These are phyloP conservation scores for Schizopygopsis malacanthus DNA, from an alignment of 2,797 vertebrate species.

Conservation along the genomic window DNA sequence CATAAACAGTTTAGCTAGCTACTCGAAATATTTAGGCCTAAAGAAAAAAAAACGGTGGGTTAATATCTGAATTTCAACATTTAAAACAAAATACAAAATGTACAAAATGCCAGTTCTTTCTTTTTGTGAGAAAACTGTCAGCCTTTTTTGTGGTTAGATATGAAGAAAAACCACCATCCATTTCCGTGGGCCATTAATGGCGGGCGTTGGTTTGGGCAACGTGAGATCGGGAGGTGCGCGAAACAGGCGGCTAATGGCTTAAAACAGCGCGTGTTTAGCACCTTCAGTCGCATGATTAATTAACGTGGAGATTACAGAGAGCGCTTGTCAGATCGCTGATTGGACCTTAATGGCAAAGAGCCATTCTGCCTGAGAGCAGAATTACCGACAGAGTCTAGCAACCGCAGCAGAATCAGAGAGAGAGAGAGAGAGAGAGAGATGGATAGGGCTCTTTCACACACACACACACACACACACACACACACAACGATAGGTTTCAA, in stretches of 20 bases:
- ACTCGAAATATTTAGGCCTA: neutral
- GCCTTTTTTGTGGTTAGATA: neutral
- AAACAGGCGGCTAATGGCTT: slow-evolving; percentile 63
- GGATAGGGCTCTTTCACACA: slow-evolving; percentile 27
- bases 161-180: neutral
- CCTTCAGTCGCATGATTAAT: slow-evolving; percentile 64
- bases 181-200: slow-evolving; percentile 5
- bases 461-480: slow-evolving; percentile 11
- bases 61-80: neutral
- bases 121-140: neutral
- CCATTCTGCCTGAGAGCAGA: slow-evolving; percentile 59
- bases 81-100: neutral
- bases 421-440: neutral
- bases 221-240: slow-evolving; percentile 34
- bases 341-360: slow-evolving; percentile 65
- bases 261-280: slow-evolving; percentile 65
- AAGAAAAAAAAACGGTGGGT: neutral
- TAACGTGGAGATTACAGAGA: slow-evolving; percentile 58
- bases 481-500: slow-evolving; percentile 49
- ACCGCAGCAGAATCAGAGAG: slow-evolving; percentile 31
- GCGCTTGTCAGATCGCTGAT: slow-evolving; percentile 62
- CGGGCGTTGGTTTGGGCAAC: slow-evolving; percentile 32
- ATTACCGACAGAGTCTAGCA: slow-evolving; percentile 46
- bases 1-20: neutral
- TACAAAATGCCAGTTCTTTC: neutral